Conservation (phyloP, 92 coral and sea anemone genomes). For the Blastomussa wellsi region DNA sequence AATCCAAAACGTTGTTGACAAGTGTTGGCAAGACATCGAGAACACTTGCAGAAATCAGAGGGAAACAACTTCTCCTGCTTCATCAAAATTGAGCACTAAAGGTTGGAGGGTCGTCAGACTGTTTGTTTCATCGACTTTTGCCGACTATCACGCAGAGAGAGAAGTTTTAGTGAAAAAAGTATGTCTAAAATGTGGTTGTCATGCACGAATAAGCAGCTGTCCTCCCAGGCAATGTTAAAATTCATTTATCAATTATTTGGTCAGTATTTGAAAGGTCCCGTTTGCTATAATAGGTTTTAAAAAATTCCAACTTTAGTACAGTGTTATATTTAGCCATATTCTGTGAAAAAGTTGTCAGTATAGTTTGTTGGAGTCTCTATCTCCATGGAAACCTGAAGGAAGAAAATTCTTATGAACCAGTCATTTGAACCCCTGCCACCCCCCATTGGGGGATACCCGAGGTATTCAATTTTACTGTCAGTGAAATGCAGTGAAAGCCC, state of each 20-base stretch:
- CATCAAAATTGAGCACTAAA: background rate
- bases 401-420: too few relatives aligned
- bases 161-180: slow-evolving; percentile 78
- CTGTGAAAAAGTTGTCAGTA: background rate
- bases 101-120: slow-evolving; percentile 81
- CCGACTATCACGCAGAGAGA: slow-evolving; percentile 86
- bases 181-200: background rate
- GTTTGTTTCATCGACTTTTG: slow-evolving; percentile 83
- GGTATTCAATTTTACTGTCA: too few relatives aligned
- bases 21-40: slow-evolving; percentile 73
- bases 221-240: background rate
- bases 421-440: too few relatives aligned
- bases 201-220: background rate
- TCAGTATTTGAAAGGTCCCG: background rate
- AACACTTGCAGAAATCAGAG: slow-evolving; percentile 22
- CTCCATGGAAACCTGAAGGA: slow-evolving; percentile 2
- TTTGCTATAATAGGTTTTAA: background rate
- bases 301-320: background rate
- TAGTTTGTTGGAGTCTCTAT: background rate
- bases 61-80: background rate
- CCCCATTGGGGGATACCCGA: too few relatives aligned
- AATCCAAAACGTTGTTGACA: slow-evolving; percentile 41
- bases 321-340: background rate
- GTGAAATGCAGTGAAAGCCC: too few relatives aligned
- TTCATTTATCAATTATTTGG: background rate